Evolutionary conservation across 2,113 vertebrate species (phyloP).

Genomic region (Cavia porcellus): DNA sequence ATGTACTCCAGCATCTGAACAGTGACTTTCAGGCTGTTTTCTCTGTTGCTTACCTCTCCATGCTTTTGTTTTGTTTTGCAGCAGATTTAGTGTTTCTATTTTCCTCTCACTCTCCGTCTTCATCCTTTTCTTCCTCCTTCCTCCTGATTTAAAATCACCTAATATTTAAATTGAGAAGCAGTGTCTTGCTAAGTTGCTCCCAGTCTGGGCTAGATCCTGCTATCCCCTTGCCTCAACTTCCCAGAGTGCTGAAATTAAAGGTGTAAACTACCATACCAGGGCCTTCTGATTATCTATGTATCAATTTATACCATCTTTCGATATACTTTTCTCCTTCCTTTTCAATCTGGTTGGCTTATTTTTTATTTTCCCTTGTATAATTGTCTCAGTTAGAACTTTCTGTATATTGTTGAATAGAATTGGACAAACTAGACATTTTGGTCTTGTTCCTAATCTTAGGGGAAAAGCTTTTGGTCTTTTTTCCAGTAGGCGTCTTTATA

Average conservation of each 20-base stretch:
- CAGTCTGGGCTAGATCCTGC: background rate
- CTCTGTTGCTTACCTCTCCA: too few species aligned
- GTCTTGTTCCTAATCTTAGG: background rate
- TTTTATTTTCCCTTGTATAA: background rate
- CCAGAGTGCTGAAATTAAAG: background rate
- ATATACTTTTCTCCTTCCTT: background rate
- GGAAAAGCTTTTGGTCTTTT: background rate
- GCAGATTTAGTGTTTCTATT: background rate
- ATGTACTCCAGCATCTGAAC: too few species aligned
- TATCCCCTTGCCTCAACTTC: background rate
- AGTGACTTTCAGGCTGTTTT: too few species aligned
- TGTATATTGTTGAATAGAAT: background rate
- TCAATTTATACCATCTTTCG: background rate
- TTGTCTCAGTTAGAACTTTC: background rate
- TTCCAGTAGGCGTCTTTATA: background rate
- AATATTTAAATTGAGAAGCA: background rate
- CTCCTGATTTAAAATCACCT: too few species aligned
- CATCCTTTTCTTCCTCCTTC: too few species aligned
- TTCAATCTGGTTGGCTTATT: background rate
- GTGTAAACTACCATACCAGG: background rate
- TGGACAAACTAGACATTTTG: background rate
- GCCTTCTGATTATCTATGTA: background rate
- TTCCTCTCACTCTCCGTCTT: too few species aligned
- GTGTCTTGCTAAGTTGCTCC: background rate
- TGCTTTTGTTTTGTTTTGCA: background rate